These are phyloP conservation scores for Lycocerus yunnanus DNA, from an alignment of 2,888 invertebrate genomes.

Conservation along the genomic window DNA sequence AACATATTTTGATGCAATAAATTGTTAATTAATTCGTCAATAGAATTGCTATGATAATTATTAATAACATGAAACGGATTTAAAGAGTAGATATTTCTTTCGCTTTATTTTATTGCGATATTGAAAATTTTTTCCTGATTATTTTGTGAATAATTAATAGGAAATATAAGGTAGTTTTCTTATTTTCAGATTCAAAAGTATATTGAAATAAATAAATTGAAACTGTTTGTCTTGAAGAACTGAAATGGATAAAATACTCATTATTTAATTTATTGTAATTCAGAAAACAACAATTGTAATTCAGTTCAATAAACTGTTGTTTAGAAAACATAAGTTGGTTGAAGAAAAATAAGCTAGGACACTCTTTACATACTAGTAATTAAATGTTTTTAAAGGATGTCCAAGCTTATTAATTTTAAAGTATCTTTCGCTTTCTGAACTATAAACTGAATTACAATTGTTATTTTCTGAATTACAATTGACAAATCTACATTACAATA, in stretches of 20 bases:
- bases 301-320: too few species aligned
- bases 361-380: too few species aligned
- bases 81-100: background rate
- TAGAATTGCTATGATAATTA: background rate
- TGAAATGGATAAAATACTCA: background rate
- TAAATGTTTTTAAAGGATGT: too few species aligned
- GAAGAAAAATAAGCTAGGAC: too few species aligned
- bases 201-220: background rate
- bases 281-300: too few species aligned
- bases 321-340: too few species aligned
- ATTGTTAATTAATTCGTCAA: background rate
- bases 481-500: too few species aligned
- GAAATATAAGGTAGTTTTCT: background rate
- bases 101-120: background rate
- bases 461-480: too few species aligned
- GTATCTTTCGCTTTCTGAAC: too few species aligned
- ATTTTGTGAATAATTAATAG: background rate
- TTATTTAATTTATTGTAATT: too few species aligned
- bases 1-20: background rate
- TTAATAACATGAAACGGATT: background rate
- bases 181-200: background rate
- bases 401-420: too few species aligned
- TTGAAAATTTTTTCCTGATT: background rate
- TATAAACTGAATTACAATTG: too few species aligned
- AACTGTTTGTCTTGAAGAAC: background rate